These are phyloP conservation scores for Andricus grossulariae DNA, from an alignment of 1,140 invertebrate species.

Conservation along the genomic window DNA sequence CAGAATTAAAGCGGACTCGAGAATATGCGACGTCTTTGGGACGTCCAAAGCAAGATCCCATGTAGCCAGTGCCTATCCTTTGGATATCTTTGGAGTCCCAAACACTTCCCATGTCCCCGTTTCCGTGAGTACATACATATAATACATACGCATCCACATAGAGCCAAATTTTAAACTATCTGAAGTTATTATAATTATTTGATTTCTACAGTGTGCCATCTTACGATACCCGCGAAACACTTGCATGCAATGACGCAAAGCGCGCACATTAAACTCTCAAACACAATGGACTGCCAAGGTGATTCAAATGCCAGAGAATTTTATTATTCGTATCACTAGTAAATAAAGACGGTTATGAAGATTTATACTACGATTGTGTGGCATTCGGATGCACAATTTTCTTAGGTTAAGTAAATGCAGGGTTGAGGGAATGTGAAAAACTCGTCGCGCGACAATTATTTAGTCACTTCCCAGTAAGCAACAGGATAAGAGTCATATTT, in stretches of 20 bases:
- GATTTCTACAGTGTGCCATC: slow-evolving; percentile 36
- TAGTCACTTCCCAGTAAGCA: neutral
- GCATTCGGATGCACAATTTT: slow-evolving; percentile 55
- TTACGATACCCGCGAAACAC: slow-evolving; percentile 39
- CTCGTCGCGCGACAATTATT: neutral
- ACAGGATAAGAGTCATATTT: too few species aligned
- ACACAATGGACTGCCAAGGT: slow-evolving; percentile 75
- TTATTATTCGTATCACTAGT: slow-evolving; percentile 75
- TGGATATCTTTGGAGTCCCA: too few species aligned
- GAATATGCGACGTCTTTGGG: too few species aligned
- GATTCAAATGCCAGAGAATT: slow-evolving; percentile 76
- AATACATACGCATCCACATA: neutral
- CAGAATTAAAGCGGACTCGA: too few species aligned
- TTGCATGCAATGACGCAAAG: slow-evolving; percentile 60
- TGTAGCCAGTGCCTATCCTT: too few species aligned
- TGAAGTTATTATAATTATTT: slow-evolving; percentile 34
- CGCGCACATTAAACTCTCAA: slow-evolving; percentile 66
- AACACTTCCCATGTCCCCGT: slow-evolving; percentile 25
- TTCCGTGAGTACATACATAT: neutral
- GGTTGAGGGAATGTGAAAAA: slow-evolving; percentile 29
- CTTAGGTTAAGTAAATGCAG: slow-evolving; percentile 3
- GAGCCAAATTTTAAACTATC: slow-evolving; percentile 4
- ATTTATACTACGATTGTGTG: slow-evolving; percentile 70
- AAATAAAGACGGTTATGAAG: slow-evolving; percentile 62
- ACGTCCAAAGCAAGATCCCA: too few species aligned